A percentile compares a stretch with the other conserved stretches of the same genome.
Evolutionary conservation across 1,140 invertebrate genomes (phyloP).

Genomic region (Monochamus saltuarius): DNA sequence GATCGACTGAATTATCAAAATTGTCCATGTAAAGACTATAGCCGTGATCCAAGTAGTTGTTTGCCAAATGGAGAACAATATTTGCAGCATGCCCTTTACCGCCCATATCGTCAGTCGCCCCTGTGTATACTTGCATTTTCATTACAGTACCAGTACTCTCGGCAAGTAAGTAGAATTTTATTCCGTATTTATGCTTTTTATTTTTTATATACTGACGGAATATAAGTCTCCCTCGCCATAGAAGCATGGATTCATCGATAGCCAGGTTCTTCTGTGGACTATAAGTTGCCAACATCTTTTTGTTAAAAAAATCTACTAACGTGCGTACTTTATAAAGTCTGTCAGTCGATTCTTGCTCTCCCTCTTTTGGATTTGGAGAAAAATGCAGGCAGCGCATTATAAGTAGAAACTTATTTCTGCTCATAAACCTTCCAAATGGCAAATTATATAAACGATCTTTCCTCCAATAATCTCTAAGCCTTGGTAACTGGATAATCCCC

Average conservation of each 20-base stretch:
- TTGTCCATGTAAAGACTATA: background rate
- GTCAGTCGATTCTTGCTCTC: conserved; percentile 5
- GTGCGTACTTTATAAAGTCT: conserved; percentile 27
- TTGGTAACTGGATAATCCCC: background rate
- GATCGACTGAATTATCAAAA: too few relatives aligned
- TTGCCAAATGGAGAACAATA: conserved; percentile 40
- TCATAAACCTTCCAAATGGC: background rate
- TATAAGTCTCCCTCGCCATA: conserved; percentile 27
- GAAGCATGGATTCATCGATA: conserved; percentile 39
- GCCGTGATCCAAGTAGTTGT: conserved; percentile 33
- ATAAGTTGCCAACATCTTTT: conserved; percentile 34
- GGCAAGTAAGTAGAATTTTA: conserved; percentile 26
- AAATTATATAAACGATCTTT: background rate
- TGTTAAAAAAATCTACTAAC: conserved; percentile 36
- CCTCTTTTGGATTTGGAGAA: conserved; percentile 13
- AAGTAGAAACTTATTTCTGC: conserved; percentile 21
- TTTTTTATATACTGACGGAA: conserved; percentile 30
- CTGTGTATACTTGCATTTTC: conserved; percentile 16
- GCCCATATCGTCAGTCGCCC: background rate
- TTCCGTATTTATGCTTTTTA: conserved; percentile 24
- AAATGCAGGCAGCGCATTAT: conserved; percentile 37
- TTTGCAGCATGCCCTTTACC: conserved; percentile 35
- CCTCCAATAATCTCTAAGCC: conserved; percentile 1
- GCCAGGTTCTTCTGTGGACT: conserved; percentile 29
- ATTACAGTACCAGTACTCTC: conserved; percentile 17